Evolutionary conservation across 2,797 vertebrate genomes (phyloP).

Genomic region (Diglossa cyanea): DNA sequence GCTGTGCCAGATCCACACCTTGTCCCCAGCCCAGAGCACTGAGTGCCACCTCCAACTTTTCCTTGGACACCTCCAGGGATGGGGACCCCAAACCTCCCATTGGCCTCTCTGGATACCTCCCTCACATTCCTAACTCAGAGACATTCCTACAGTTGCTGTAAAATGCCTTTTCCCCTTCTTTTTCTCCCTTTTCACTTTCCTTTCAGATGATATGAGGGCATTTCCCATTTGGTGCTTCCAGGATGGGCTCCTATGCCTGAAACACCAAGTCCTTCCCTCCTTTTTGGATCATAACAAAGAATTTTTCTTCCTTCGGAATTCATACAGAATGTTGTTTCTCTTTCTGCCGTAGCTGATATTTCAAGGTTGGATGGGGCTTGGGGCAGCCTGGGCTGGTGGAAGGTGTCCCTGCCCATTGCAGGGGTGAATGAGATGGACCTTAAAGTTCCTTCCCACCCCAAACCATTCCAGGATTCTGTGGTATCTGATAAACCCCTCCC

Average conservation of each 20-base stretch:
- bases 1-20: neutral
- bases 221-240: neutral
- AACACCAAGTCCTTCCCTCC: neutral
- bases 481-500: neutral
- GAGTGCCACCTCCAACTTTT: neutral
- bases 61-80: neutral
- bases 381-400: neutral
- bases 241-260: neutral
- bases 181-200: neutral
- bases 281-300: neutral
- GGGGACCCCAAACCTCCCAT: neutral
- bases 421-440: no score
- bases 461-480: neutral
- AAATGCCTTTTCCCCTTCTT: fast-evolving
- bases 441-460: neutral
- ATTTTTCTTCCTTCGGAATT: neutral
- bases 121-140: neutral
- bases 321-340: neutral
- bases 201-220: neutral
- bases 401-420: neutral
- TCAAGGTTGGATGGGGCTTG: neutral
- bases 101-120: neutral
- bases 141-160: neutral
- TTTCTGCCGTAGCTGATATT: neutral
- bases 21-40: neutral